phyloP scores from a whole-genome alignment of 2,888 invertebrate species.

The Bedellia somnulentella region DNA sequence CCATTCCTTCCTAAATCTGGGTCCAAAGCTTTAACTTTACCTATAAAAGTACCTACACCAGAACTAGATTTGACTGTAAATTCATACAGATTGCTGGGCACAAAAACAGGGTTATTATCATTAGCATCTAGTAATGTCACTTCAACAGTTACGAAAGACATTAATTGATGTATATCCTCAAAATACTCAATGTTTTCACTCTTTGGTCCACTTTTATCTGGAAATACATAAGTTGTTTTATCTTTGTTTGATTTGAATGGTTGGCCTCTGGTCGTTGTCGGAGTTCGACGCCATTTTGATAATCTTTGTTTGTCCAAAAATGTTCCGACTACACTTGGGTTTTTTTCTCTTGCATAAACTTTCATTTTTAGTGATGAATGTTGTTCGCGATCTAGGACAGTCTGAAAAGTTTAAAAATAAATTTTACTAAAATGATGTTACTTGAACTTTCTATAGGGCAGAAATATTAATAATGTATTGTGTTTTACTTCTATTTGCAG shows the following conservation, averaged over 20 bases:
- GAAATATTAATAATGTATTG: too few species aligned
- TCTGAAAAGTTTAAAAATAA: constrained; percentile 33
- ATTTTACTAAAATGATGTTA: too few species aligned
- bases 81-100: constrained; percentile 81
- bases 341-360: constrained; percentile 78
- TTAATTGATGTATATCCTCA: constrained; percentile 35
- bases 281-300: constrained; percentile 37
- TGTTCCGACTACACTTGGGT: constrained; percentile 66
- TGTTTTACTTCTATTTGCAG: too few species aligned
- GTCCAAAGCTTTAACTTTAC: constrained; percentile 79
- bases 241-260: constrained; percentile 20
- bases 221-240: constrained; percentile 48
- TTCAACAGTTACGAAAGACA: constrained; percentile 71
- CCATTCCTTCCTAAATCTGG: constrained; percentile 77
- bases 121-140: constrained; percentile 86
- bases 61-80: constrained; percentile 71
- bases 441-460: not conserved
- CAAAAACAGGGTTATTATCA: constrained; percentile 87
- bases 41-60: constrained; percentile 70
- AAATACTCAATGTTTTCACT: constrained; percentile 43
- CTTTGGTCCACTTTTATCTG: constrained; percentile 39
- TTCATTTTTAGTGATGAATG: constrained; percentile 72
- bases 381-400: constrained; percentile 77
- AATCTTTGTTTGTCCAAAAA: constrained; percentile 36
- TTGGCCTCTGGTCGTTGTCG: constrained; percentile 20